Evolutionary conservation across 2,797 vertebrate species (phyloP).

Genomic region (Schizopygopsis pylzovi): DNA sequence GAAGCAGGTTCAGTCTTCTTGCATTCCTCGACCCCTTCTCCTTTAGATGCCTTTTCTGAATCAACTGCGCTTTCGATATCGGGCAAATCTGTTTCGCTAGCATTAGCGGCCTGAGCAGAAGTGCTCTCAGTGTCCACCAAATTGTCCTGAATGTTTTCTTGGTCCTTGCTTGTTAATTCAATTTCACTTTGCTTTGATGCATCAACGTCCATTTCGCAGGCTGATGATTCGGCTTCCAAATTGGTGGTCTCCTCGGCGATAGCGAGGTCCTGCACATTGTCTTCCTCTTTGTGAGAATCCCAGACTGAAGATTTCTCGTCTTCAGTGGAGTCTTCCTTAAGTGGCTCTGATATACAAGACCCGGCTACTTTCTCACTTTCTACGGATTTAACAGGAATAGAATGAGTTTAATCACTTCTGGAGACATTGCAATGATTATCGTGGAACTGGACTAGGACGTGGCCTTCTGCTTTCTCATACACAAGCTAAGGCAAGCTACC

Average conservation of each 20-base stretch:
- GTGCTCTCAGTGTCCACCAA: constrained; percentile 79
- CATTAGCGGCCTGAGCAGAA: constrained; percentile 86
- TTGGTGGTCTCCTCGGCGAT: constrained; percentile 83
- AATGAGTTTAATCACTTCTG: constrained; percentile 99
- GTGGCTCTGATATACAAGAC: constrained; percentile 98
- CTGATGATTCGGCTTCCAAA: constrained; percentile 76
- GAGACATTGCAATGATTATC: constrained; percentile 94
- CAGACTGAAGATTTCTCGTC: constrained; percentile 86
- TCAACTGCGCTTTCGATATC: constrained; percentile 81
- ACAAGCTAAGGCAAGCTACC: constrained; percentile 83
- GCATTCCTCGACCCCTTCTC: constrained; percentile 84
- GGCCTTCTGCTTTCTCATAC: constrained; percentile 78
- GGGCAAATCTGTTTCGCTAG: constrained; percentile 80
- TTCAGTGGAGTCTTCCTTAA: constrained; percentile 92
- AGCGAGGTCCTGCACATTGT: constrained; percentile 81
- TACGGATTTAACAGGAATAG: constrained; percentile 99
- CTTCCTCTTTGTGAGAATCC: constrained; percentile 84
- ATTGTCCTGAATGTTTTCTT: constrained; percentile 69
- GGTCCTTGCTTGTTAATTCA: constrained; percentile 71
- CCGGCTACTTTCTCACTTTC: constrained; percentile 99
- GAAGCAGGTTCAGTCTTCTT: constrained; percentile 87
- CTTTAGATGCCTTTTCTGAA: constrained; percentile 84
- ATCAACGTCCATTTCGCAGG: constrained; percentile 79
- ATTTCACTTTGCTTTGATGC: constrained; percentile 80
- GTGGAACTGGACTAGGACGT: constrained; percentile 91